A percentile compares a stretch with the other conserved stretches of the same genome.
These are phyloP conservation scores for Cheilosia vernalis DNA, from an alignment of 2,888 invertebrate species.

Conservation along the genomic window DNA sequence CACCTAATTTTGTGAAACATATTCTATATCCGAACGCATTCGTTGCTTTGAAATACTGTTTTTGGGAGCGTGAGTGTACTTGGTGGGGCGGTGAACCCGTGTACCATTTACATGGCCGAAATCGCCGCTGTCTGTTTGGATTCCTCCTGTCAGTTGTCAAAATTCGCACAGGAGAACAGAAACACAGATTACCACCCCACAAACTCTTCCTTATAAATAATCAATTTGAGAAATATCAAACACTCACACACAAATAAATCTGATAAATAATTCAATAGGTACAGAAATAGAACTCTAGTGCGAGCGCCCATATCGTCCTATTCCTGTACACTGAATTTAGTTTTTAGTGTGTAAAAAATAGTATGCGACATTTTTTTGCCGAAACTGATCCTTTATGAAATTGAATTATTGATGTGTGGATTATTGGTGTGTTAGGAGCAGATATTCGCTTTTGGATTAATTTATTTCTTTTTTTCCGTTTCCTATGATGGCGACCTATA, in stretches of 20 bases:
- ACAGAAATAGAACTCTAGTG: conserved; percentile 43
- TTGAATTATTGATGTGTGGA: conserved; percentile 65
- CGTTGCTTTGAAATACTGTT: conserved; percentile 36
- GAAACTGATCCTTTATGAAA: conserved; percentile 38
- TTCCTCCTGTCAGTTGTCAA: conserved; percentile 9
- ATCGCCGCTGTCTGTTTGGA: conserved; percentile 17
- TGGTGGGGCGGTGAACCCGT: not conserved
- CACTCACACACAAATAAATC: not conserved
- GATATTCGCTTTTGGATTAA: conserved; percentile 66
- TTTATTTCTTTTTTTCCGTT: conserved; percentile 36
- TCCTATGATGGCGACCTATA: not conserved
- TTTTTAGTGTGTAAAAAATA: not conserved
- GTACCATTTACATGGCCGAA: conserved; percentile 27
- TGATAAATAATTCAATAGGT: conserved; percentile 54
- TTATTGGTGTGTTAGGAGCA: conserved; percentile 33
- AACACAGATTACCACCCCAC: not conserved
- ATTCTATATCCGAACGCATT: conserved; percentile 29
- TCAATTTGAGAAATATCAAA: conserved; percentile 42
- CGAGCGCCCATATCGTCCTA: not conserved
- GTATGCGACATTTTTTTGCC: conserved; percentile 27
- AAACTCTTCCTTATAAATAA: conserved; percentile 38
- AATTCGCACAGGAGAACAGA: conserved; percentile 13
- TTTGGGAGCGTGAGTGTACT: conserved; percentile 17
- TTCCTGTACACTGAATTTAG: not conserved
- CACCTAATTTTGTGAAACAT: conserved; percentile 37